Percentiles rank a stretch among this genome's conserved stretches.
Conservation (phyloP, 2,888 invertebrate genomes). For the Heliconius ismenius region DNA sequence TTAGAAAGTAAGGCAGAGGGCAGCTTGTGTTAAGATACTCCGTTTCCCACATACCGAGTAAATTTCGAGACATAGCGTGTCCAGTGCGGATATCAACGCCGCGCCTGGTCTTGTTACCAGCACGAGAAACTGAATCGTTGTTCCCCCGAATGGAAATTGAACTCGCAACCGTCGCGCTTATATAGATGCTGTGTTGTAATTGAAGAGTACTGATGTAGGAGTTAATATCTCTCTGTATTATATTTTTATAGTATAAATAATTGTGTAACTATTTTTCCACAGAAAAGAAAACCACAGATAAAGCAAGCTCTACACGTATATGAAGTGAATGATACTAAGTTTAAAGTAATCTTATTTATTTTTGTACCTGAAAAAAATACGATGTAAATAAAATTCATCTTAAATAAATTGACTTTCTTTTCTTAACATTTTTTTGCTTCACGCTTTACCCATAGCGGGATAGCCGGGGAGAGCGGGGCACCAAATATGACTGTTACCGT, state of each 20-base stretch:
- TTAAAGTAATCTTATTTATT: constrained; percentile 41
- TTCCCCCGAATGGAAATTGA: no score
- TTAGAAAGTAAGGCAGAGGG: neutral
- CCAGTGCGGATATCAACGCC: no score
- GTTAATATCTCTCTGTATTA: neutral
- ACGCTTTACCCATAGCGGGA: neutral
- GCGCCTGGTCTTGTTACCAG: no score
- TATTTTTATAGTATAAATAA: neutral
- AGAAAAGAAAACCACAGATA: constrained; percentile 52
- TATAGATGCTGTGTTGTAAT: no score
- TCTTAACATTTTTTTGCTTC: neutral
- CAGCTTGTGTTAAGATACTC: neutral
- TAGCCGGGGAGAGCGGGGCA: neutral
- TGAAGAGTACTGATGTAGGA: neutral
- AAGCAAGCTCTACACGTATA: constrained; percentile 24
- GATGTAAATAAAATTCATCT: constrained; percentile 33
- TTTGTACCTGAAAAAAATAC: constrained; percentile 45
- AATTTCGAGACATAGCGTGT: neutral
- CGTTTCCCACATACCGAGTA: neutral
- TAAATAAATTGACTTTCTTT: neutral
- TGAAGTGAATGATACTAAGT: neutral
- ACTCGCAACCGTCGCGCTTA: no score
- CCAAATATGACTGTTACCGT: neutral
- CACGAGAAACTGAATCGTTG: no score
- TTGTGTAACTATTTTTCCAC: constrained; percentile 41